A percentile compares a stretch with the other conserved stretches of the same genome.
phyloP scores from a whole-genome alignment of 2,113 vertebrate genomes.

The Plectropomus leopardus region DNA sequence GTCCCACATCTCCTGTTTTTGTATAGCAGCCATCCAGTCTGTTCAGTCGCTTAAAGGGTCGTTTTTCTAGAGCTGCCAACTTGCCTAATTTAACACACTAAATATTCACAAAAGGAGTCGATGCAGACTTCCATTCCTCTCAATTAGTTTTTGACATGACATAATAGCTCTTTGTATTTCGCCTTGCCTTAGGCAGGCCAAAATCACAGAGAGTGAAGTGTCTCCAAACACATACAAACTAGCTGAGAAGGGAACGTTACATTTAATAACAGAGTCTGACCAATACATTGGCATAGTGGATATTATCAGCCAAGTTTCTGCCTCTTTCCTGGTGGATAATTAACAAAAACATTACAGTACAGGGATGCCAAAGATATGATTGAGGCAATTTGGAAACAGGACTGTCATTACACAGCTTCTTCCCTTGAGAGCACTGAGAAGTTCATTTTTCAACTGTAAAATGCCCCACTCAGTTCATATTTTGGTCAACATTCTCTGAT shows the following conservation, averaged over 20 bases:
- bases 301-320: conserved; percentile 5
- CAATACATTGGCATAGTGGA: not conserved
- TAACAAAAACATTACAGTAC: not conserved
- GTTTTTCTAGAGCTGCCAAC: conserved; percentile 26
- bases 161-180: conserved; percentile 33
- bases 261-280: conserved; percentile 15
- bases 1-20: conserved; percentile 4
- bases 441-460: not conserved
- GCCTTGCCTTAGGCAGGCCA: conserved; percentile 10
- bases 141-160: conserved; percentile 42
- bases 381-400: conserved; percentile 10
- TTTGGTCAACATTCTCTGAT: not conserved
- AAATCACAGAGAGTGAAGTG: not conserved
- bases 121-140: conserved; percentile 26
- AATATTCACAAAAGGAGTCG: conserved; percentile 45
- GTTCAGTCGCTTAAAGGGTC: conserved; percentile 25
- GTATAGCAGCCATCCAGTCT: conserved; percentile 21
- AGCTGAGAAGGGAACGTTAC: not conserved
- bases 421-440: not conserved
- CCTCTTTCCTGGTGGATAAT: not conserved
- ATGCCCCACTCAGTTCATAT: not conserved
- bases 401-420: not conserved
- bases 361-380: not conserved
- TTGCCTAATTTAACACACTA: conserved; percentile 38
- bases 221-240: not conserved